Conservation (phyloP, 2,113 vertebrate genomes). For the sheep (Ovis aries) region ARS-UI_Ramb_v3.0 NC_056054.1:76380501-76381000, state of each 20-base stretch:
- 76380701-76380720: not conserved
- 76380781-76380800: not conserved
- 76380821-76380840: not conserved
- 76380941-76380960: not conserved
- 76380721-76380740: not conserved
- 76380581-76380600: not conserved
- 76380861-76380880: not conserved
- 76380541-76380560: not conserved
- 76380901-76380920: not conserved
- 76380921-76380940: not conserved
- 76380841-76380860: not conserved
- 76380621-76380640: not conserved
- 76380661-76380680: not conserved
- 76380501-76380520: conserved; percentile 71
- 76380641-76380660: not conserved
- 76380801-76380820: not conserved
- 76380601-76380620: not conserved
- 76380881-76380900: not conserved
- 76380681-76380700: not conserved
- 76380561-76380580: not conserved
- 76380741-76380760: not conserved
- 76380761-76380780: not conserved
- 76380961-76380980: not conserved
- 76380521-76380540: not conserved
- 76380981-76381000: not conserved